Base-by-base conservation (phyloP, 2,888 invertebrate species). In the Scaptomyza flava region DNA sequence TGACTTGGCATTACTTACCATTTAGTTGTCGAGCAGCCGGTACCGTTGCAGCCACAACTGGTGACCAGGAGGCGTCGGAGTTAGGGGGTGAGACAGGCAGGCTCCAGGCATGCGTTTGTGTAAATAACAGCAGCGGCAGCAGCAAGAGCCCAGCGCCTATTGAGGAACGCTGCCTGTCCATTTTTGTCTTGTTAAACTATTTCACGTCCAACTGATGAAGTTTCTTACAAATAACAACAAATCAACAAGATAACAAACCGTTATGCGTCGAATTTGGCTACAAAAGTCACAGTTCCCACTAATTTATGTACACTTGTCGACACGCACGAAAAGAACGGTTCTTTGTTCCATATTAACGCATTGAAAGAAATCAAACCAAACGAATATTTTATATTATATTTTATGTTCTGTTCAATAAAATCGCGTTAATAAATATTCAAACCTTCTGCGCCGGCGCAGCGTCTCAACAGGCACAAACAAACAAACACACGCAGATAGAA, bases 331-430 rank as follows among this genome's bases (percentile, higher is more conserved):
- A 67, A 68, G 68, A 87, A 87, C 85, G 87, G 87, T 63, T 61
- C 68, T 78, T 79, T 79, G 89, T 87, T 77, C 86, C 86, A 87
- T 87, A 88, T 77, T 31, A 30, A 17, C 6, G 9, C n/a, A 27
- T 53, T 14, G 9, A 46, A 7, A 27, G 23, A 31, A 64, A n/a
- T n/a, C 27, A 31, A 45, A 31, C 36, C 30, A 31, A 64, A 38
- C 23, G 12, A 14, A 12, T 31, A n/a, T n/a, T n/a, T n/a, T n/a
- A n/a, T n/a, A n/a, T n/a, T 53, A 41, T 42, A 17, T 34, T n/a
- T 42, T 42, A 2, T 38, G 36, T n/a, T 20, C 14, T 17, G 20
- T 36, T 43, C 53, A 73, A 75, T 72, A 54, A 54, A 58, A 72
- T n/a, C 45, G 68, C 73, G 64, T 58, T 52, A 63, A 48, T 57